Evolutionary conservation across 2,888 invertebrate species (phyloP), one percentile per base, ranked within the genome.

Genomic region (Elegia similella): DNA sequence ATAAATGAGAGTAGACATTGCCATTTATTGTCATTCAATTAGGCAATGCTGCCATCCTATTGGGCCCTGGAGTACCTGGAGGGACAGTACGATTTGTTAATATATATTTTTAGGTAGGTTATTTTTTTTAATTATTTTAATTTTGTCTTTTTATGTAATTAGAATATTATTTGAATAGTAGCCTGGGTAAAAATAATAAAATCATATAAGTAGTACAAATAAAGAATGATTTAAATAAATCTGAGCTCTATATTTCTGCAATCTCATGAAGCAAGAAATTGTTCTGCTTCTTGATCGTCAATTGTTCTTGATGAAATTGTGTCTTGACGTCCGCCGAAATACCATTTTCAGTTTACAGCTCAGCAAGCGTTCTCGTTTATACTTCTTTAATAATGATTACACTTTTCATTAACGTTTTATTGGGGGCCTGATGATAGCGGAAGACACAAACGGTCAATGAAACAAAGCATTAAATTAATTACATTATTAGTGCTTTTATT

Each of bases 331-430:
- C 29, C 32, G 15, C 32, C 29, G 48, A 50, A 50, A 50, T 50
- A 50, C 32, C 48, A 50, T 50, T 50, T 34, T 7, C 48, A 50
- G 32, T 50, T 50, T 50, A 50, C 48, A 50, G 48, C 48, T 34
- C 32, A 32, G 32, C 29, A 8, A 16, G 30, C 47, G 13, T 34
- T 50, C 34, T 29, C 48, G 48, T 50, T 50, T 50, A 50, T 34
- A 32, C 32, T 34, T 50, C 17, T 50, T 50, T 50, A 30, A 50
- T 32, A 32, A 30, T 50, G 48, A 50, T 50, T 32, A 50, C 48
- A 15, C 48, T 50, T 50, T 50, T 50, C 50, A 50, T 50, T 34
- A 50, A 34, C 34, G 7, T 50, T 46, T 50, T 50, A 50, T 50
- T 50, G 30, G 10, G 16, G 50, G 50, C 50, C 10, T 34, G 50